A percentile compares a stretch with the other conserved stretches of the same genome.
These are phyloP conservation scores for Notarius quadriscutis DNA, from an alignment of 2,113 vertebrate genomes.

Conservation along the genomic window DNA sequence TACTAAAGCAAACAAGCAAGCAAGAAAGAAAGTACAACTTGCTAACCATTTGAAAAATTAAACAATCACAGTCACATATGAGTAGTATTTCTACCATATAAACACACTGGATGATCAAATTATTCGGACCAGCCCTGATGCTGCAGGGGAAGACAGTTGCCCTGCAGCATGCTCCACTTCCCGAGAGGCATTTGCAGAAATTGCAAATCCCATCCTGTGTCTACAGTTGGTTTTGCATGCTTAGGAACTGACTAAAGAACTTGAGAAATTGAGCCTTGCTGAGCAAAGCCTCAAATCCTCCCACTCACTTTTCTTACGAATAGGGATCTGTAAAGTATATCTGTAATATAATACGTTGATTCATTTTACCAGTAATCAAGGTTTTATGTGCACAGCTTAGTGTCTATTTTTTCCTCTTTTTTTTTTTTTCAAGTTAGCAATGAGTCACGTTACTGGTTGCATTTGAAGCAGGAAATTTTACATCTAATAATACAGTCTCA, in stretches of 20 bases:
- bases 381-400: not conserved
- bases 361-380: not conserved
- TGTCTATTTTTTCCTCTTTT: too few species aligned
- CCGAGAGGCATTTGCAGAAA: not conserved
- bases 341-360: not conserved
- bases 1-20: too few species aligned
- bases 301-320: not conserved
- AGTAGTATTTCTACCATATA: not conserved
- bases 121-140: not conserved
- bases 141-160: not conserved
- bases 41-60: not conserved
- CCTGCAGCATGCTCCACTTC: slow-evolving; percentile 2
- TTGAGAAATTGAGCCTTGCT: not conserved
- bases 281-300: not conserved
- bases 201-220: slow-evolving; percentile 9
- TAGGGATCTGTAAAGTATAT: not conserved
- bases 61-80: not conserved
- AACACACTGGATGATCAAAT: not conserved
- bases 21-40: too few species aligned
- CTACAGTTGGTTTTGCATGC: slow-evolving; percentile 59
- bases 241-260: slow-evolving; percentile 57
- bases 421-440: too few species aligned
- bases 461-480: too few species aligned
- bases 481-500: too few species aligned
- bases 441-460: too few species aligned